Evolutionary conservation across 2,888 invertebrate species (phyloP).

Genomic region (Callimorpha dominula): DNA sequence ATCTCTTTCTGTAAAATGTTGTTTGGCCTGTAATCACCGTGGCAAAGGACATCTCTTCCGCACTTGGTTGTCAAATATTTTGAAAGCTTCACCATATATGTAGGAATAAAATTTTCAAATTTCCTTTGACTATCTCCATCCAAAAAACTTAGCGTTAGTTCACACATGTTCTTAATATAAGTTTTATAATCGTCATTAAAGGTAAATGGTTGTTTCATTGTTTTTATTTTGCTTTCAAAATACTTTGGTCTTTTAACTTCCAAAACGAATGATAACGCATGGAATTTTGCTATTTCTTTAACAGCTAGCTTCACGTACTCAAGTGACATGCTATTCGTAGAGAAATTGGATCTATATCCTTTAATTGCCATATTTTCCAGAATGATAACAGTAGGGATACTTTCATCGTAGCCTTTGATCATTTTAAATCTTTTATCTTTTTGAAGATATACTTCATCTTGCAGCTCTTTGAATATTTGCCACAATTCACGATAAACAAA

Average conservation of each 20-base stretch:
- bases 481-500: conserved; percentile 63
- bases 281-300: conserved; percentile 68
- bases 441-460: conserved; percentile 61
- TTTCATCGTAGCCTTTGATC: conserved; percentile 60
- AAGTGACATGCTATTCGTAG: conserved; percentile 55
- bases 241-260: conserved; percentile 57
- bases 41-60: conserved; percentile 58
- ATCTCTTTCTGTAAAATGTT: conserved; percentile 65
- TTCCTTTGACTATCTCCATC: conserved; percentile 42
- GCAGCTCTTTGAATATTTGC: conserved; percentile 58
- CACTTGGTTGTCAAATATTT: conserved; percentile 49
- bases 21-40: conserved; percentile 71
- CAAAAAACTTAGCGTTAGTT: conserved; percentile 38
- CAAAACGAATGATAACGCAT: conserved; percentile 63
- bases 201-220: conserved; percentile 35
- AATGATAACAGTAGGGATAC: conserved; percentile 56
- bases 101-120: conserved; percentile 15
- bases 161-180: conserved; percentile 44
- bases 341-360: conserved; percentile 59
- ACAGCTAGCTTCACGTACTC: conserved; percentile 63
- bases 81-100: conserved; percentile 43
- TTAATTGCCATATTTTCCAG: conserved; percentile 65
- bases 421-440: conserved; percentile 56
- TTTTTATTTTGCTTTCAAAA: conserved; percentile 56
- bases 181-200: conserved; percentile 54